Base-by-base conservation (phyloP, 1,140 invertebrate genomes). In the Zaprionus davidi region DNA sequence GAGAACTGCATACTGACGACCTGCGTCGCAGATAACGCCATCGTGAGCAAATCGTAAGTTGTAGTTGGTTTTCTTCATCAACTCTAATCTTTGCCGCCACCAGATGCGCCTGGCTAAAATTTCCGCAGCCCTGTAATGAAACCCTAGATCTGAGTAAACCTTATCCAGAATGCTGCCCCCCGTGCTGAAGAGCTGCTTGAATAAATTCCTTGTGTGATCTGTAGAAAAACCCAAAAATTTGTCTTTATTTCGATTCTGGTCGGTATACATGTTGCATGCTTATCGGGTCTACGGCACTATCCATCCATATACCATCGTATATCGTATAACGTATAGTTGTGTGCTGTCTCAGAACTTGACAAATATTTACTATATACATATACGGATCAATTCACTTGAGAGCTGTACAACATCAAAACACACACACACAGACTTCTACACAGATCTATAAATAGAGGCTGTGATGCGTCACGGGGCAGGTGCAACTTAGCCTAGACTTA, bases 251-350 rank as follows among this genome's bases (percentile, higher is more conserved):
- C 63, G 64, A 87, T 74, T 79, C 77, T 63, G 78, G 81, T 85
- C 81, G 81, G 81, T 90, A 90, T 88, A 90, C 85, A 90, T 72
- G 78, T 76, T 88, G 81, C 78, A 79, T 44, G 81, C 81, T 88
- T 90, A 81, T 12, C 6, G 46, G 46, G 31, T 34, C 46, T 49
- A 49, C 46, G 17, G 46, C 46, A 51, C 20, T 24, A 51, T 24
- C n/a, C 46, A 51, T 24, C 9, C 20, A 51, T 24, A 60, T 67
- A 26, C 31, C 51, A 59, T 44, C 13, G 36, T 56, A 22, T 63
- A 63, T 69, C 66, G 74, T 75, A 75, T 62, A 72, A 72, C 81
- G 82, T 85, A 86, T 81, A 85, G 68, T 86, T 86, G 44, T 86
- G 78, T 85, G 44, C n/a, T 49, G n/a, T 20, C n/a, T 20, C 44